These are phyloP conservation scores for Brachionus rotundiformis DNA, from an alignment of 1,140 invertebrate genomes.

Conservation along the genomic window DNA sequence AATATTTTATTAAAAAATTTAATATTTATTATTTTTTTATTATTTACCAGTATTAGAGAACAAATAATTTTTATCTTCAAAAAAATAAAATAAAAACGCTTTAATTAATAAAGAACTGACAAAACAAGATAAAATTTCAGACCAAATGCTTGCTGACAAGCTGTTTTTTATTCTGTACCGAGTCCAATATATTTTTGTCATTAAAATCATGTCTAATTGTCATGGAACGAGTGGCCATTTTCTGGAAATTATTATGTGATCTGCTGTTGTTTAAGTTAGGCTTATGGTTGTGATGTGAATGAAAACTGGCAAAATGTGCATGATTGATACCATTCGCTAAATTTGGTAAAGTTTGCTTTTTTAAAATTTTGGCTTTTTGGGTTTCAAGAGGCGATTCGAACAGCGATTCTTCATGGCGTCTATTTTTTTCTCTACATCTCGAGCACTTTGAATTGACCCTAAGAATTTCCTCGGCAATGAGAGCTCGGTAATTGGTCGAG, in stretches of 20 bases:
- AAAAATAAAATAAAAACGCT: neutral
- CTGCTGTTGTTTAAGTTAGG: neutral
- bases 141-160: neutral
- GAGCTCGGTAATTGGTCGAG: neutral
- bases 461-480: conserved; percentile 18
- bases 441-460: neutral
- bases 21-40: no score
- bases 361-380: neutral
- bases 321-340: neutral
- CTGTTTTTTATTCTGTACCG: neutral
- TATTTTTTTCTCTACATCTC: conserved; percentile 36
- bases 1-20: no score
- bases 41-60: no score
- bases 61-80: no score
- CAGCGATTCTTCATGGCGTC: neutral
- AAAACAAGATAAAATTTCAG: neutral
- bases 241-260: neutral
- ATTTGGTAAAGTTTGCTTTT: conserved; percentile 5
- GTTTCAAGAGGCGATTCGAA: neutral
- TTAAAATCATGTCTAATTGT: neutral
- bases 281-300: neutral
- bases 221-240: neutral
- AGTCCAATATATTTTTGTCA: neutral
- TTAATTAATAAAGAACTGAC: neutral
- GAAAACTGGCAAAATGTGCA: neutral